Evolutionary conservation across 1,140 invertebrate genomes (phyloP).

Genomic region (Elysia chlorotica): DNA sequence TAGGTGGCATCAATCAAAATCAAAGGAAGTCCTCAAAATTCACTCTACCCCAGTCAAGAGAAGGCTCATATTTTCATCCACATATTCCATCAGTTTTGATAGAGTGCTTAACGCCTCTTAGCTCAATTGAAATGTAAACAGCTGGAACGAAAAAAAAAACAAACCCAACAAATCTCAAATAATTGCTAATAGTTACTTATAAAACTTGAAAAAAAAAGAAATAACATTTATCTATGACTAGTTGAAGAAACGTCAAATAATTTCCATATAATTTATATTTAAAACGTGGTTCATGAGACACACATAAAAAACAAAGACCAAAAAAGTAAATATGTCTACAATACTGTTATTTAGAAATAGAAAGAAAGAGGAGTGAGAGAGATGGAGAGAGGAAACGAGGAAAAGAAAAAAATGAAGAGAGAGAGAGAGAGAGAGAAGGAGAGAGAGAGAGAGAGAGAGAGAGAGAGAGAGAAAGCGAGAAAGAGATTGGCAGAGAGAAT

Average conservation of each 20-base stretch:
- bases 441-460: background rate
- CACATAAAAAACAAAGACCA: background rate
- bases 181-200: background rate
- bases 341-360: background rate
- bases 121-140: background rate
- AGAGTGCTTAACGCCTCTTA: background rate
- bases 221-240: background rate
- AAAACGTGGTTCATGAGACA: background rate
- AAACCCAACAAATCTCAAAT: background rate
- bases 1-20: too few relatives aligned
- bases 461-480: background rate
- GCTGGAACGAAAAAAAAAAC: background rate
- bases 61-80: background rate
- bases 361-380: background rate
- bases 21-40: too few relatives aligned
- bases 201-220: background rate
- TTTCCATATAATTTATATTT: too few relatives aligned
- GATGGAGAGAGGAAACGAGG: background rate
- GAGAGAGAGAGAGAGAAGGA: background rate
- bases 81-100: background rate
- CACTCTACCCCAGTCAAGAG: too few relatives aligned
- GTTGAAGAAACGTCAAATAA: background rate
- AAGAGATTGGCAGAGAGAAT: too few relatives aligned
- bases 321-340: background rate
- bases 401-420: background rate